Percentiles rank a stretch among this genome's conserved stretches.
These are phyloP conservation scores for Euthynnus affinis DNA, from an alignment of 2,797 vertebrate species.

Conservation along the genomic window DNA sequence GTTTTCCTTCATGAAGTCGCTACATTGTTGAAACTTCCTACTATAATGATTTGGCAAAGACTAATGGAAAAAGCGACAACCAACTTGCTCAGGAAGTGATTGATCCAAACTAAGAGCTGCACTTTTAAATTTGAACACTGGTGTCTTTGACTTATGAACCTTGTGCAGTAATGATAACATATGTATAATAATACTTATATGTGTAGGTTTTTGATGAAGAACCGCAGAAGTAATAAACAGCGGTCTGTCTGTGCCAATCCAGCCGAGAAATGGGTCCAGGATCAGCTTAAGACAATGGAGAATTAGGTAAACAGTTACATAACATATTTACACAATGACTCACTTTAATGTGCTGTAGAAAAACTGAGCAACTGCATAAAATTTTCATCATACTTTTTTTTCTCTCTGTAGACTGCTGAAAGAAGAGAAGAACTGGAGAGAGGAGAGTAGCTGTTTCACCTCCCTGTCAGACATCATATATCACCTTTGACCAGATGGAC, in stretches of 20 bases:
- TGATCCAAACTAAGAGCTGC: neutral
- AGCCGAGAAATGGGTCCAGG: neutral
- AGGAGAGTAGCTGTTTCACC: conserved; percentile 22
- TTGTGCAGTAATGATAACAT: neutral
- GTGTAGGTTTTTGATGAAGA: conserved; percentile 74
- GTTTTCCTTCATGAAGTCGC: neutral
- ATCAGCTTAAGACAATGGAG: fast-evolving
- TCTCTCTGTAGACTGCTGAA: conserved; percentile 41
- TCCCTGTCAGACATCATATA: conserved; percentile 19
- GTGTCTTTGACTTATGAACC: neutral
- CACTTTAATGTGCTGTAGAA: neutral
- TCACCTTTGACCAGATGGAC: conserved; percentile 33
- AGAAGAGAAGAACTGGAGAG: conserved; percentile 2
- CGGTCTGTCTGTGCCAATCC: conserved; percentile 86
- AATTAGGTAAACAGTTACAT: conserved; percentile 31
- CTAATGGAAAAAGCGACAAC: conserved; percentile 26
- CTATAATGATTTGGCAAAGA: conserved; percentile 16
- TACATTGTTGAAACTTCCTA: conserved; percentile 10
- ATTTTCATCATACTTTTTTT: neutral
- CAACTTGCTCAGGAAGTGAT: neutral
- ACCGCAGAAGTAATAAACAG: too few species aligned
- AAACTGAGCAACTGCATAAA: neutral
- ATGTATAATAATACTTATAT: neutral
- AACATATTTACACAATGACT: neutral
- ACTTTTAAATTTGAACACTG: neutral